These are phyloP conservation scores for Protobothrops flavoviridis DNA, from an alignment of 2,113 vertebrate genomes.

Conservation along the genomic window DNA sequence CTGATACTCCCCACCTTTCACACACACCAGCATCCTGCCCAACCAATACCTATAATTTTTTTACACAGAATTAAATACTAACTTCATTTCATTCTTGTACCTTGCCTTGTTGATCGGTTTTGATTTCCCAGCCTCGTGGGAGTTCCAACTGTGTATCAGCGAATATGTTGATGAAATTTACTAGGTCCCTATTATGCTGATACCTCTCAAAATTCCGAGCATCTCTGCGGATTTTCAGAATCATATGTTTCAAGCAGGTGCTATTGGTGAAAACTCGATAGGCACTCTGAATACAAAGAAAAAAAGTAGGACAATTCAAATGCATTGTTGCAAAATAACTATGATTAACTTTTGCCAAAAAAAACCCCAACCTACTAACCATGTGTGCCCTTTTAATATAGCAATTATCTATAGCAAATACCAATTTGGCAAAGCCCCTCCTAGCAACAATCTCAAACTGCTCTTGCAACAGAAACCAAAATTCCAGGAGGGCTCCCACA, in stretches of 20 bases:
- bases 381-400: not conserved
- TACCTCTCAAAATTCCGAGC: slow-evolving; percentile 97
- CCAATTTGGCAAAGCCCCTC: not conserved
- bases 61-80: not conserved
- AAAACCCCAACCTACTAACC: not conserved
- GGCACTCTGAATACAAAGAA: slow-evolving; percentile 78
- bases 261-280: slow-evolving; percentile 97
- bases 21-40: not conserved
- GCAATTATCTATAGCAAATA: not conserved
- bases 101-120: slow-evolving; percentile 96
- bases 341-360: slow-evolving; percentile 4
- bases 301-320: not conserved
- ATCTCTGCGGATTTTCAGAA: slow-evolving; percentile 94
- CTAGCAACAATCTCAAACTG: not conserved
- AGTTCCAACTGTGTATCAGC: slow-evolving; percentile 90
- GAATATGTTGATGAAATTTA: slow-evolving; percentile 97
- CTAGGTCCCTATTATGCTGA: slow-evolving; percentile 96
- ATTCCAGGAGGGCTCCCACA: not conserved
- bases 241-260: slow-evolving; percentile 98
- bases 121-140: slow-evolving; percentile 97
- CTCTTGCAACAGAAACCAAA: not conserved
- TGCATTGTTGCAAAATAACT: not conserved
- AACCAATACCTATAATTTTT: not conserved
- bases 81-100: slow-evolving; percentile 60
- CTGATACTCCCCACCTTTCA: not conserved